These are phyloP conservation scores for Microtus pennsylvanicus DNA, from an alignment of 2,113 vertebrate species.

Conservation along the genomic window DNA sequence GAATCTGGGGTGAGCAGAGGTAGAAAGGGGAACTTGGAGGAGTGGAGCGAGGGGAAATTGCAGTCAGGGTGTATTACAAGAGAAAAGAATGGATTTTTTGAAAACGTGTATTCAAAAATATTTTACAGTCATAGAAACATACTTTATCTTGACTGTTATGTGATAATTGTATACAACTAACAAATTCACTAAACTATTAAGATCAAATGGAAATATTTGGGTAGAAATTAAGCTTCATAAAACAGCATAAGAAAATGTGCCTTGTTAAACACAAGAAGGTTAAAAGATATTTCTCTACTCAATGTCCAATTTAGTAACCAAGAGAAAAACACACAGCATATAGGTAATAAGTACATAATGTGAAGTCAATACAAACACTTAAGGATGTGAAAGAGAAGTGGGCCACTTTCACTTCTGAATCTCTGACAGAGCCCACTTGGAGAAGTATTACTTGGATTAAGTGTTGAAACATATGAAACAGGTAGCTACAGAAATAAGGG, in stretches of 20 bases:
- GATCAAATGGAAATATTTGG: background rate
- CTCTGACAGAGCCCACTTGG: background rate
- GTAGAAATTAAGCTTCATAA: background rate
- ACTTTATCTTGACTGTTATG: background rate
- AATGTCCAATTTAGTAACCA: background rate
- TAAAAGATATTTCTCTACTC: background rate
- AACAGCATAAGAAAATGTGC: background rate
- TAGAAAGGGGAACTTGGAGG: background rate
- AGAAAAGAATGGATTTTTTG: background rate
- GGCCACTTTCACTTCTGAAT: background rate
- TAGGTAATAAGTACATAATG: background rate
- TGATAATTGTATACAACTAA: background rate
- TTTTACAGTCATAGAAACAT: constrained; percentile 15
- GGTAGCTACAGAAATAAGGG: background rate
- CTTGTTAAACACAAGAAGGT: background rate
- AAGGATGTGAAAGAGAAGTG: background rate
- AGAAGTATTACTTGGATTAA: background rate
- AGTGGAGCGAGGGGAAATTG: background rate
- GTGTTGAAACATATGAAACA: background rate
- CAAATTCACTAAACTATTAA: background rate
- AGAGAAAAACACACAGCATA: background rate
- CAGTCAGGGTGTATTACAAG: background rate
- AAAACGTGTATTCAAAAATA: background rate
- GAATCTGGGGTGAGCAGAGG: background rate
- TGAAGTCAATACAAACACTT: background rate